Evolutionary conservation across 2,797 vertebrate genomes (phyloP).

Genomic region (Sebastes iracundus): DNA sequence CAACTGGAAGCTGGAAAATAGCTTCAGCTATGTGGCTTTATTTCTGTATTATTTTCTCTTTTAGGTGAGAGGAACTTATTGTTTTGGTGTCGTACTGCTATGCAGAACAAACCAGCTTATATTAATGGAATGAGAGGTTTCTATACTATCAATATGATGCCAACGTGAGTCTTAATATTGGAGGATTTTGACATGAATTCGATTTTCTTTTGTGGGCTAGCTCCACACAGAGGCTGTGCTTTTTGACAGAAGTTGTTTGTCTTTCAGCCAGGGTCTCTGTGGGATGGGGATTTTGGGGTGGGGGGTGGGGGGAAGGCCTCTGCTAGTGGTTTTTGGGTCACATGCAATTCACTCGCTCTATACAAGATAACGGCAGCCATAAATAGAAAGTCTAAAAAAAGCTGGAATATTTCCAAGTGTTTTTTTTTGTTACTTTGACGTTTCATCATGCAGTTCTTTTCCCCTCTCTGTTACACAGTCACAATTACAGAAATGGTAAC

Average conservation of each 20-base stretch:
- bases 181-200: conserved; percentile 5
- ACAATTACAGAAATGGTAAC: neutral
- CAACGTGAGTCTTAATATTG: neutral
- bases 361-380: conserved; percentile 39
- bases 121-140: neutral
- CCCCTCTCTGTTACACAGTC: neutral
- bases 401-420: conserved; percentile 26
- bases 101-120: neutral
- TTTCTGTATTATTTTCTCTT: neutral
- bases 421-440: neutral
- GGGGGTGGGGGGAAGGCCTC: neutral
- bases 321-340: conserved; percentile 57
- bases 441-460: neutral
- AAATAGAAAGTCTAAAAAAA: conserved; percentile 52
- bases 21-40: conserved; percentile 35
- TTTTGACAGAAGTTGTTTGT: conserved; percentile 53
- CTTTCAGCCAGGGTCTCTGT: conserved; percentile 43
- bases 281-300: conserved; percentile 39
- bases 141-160: neutral
- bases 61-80: conserved; percentile 27
- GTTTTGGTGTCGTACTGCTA: conserved; percentile 17
- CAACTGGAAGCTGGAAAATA: conserved; percentile 58
- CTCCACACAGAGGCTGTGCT: conserved; percentile 25
- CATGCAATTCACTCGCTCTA: conserved; percentile 27
- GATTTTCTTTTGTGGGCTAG: neutral